These are phyloP conservation scores for Microtus pennsylvanicus DNA, from an alignment of 2,113 vertebrate species.

Conservation along the genomic window DNA sequence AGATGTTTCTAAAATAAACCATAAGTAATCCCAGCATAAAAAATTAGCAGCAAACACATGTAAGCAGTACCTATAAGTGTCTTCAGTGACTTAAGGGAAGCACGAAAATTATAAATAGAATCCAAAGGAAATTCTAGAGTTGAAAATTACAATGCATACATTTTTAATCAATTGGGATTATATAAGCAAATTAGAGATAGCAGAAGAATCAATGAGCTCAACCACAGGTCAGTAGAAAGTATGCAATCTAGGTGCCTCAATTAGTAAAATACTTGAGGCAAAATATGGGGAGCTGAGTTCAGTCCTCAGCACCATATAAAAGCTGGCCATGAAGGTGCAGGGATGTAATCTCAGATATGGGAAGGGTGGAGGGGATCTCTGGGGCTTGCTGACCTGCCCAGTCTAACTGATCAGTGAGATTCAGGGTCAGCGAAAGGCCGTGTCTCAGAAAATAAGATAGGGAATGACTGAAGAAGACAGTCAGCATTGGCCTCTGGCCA, in stretches of 20 bases:
- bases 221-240: background rate
- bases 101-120: background rate
- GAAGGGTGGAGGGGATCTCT: background rate
- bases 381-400: background rate
- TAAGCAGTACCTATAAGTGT: background rate
- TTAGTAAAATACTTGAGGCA: background rate
- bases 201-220: background rate
- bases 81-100: background rate
- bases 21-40: background rate
- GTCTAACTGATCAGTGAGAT: background rate
- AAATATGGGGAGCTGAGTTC: background rate
- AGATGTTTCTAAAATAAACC: background rate
- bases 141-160: background rate
- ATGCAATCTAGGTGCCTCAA: background rate
- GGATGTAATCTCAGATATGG: background rate
- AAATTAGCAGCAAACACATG: background rate
- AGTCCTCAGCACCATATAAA: background rate
- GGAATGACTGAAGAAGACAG: background rate
- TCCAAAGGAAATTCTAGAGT: constrained; percentile 1
- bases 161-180: background rate
- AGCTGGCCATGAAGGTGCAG: background rate
- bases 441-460: background rate
- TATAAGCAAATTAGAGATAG: background rate
- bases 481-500: too few relatives aligned
- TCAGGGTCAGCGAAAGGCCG: background rate